phyloP scores from a whole-genome alignment of 23 tunicate genomes.

The Clavelina lepadiformis region DNA sequence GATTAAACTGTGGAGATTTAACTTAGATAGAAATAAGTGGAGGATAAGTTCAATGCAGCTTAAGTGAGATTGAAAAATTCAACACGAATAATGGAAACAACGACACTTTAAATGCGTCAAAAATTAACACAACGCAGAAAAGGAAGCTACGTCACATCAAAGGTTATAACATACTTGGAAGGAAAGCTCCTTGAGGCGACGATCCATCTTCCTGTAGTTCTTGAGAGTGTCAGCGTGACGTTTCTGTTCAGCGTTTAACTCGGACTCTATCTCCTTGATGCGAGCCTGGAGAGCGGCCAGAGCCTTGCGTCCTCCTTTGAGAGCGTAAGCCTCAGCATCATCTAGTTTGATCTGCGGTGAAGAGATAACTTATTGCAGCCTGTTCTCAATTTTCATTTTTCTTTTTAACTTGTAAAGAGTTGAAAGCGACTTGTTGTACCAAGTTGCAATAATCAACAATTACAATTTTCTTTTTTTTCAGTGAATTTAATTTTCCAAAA shows the following conservation, averaged over 20 bases:
- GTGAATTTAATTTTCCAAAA: background rate
- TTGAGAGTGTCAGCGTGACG: constrained; percentile 93
- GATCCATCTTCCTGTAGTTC: constrained; percentile 94
- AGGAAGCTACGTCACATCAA: too few relatives aligned
- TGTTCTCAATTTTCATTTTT: too few relatives aligned
- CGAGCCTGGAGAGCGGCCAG: constrained; percentile 89
- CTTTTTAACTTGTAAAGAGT: too few relatives aligned
- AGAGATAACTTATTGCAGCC: background rate
- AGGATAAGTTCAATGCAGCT: too few relatives aligned
- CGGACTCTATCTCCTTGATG: constrained; percentile 83
- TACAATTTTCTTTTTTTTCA: background rate
- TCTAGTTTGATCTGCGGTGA: constrained; percentile 73
- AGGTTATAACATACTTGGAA: constrained; percentile 91
- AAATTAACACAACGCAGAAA: too few relatives aligned
- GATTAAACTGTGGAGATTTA: too few relatives aligned
- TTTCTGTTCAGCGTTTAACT: constrained; percentile 89
- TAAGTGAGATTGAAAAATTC: too few relatives aligned
- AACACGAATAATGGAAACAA: too few relatives aligned
- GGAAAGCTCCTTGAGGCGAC: constrained; percentile 82
- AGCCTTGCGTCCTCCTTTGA: constrained; percentile 95
- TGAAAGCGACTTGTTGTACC: too few relatives aligned
- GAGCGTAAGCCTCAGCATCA: constrained; percentile 93
- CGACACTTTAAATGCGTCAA: too few relatives aligned
- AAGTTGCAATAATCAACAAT: too few relatives aligned
- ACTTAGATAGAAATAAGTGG: too few relatives aligned